These are phyloP conservation scores for Drosophila saltans DNA, from an alignment of 1,140 invertebrate species.

Conservation along the genomic window DNA sequence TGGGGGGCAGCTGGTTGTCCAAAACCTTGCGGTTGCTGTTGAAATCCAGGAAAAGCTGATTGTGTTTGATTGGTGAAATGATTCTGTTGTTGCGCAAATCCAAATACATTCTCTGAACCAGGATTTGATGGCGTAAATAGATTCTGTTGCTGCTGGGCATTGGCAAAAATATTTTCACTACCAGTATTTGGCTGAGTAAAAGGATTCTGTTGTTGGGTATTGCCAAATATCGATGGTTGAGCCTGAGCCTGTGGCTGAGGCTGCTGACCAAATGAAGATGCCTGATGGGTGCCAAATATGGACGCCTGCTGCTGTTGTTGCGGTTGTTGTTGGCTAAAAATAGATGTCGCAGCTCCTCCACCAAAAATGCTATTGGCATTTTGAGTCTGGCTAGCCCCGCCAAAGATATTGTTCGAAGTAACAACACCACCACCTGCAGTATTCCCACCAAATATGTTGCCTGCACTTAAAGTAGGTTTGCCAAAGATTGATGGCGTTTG, in stretches of 20 bases:
- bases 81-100: conserved; percentile 8
- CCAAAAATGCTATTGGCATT: conserved; percentile 46
- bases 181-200: conserved; percentile 32
- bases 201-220: conserved; percentile 32
- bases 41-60: conserved; percentile 45
- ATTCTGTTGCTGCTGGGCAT: conserved; percentile 33
- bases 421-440: conserved; percentile 4
- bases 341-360: background rate
- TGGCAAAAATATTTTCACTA: conserved; percentile 39
- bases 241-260: conserved; percentile 33
- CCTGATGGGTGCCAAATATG: conserved; percentile 47
- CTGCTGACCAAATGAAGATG: background rate
- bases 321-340: conserved; percentile 29
- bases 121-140: conserved; percentile 26
- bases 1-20: conserved; percentile 21
- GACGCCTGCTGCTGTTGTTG: conserved; percentile 27
- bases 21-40: conserved; percentile 41
- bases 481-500: conserved; percentile 42
- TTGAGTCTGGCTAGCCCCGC: conserved; percentile 16
- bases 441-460: conserved; percentile 47
- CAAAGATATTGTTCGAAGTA: conserved; percentile 39
- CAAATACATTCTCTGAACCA: conserved; percentile 38
- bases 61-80: conserved; percentile 33
- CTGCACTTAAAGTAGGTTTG: conserved; percentile 41
- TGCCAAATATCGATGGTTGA: conserved; percentile 46